A percentile compares a stretch with the other conserved stretches of the same genome.
Evolutionary conservation across 2,797 vertebrate species (phyloP).

Genomic region (Darevskia mixta): DNA sequence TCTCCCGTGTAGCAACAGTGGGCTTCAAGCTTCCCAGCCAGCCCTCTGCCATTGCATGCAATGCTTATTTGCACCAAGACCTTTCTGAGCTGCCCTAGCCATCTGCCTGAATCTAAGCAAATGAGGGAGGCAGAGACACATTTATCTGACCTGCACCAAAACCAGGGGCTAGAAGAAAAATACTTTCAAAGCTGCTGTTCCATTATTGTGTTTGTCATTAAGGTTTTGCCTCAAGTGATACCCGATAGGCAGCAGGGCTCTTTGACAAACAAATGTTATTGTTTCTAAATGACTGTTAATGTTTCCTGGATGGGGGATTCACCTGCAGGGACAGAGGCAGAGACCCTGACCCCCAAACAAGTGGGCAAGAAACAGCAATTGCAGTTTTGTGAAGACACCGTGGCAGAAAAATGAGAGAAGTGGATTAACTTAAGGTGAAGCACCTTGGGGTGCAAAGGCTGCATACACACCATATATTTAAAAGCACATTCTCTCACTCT

Average conservation of each 20-base stretch:
- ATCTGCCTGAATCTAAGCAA: too few relatives aligned
- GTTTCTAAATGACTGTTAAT: neutral
- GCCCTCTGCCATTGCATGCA: too few relatives aligned
- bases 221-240: neutral
- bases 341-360: neutral
- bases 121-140: too few relatives aligned
- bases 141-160: too few relatives aligned
- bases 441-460: neutral
- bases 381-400: neutral
- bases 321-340: neutral
- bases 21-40: too few relatives aligned
- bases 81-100: too few relatives aligned
- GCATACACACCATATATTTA: too few relatives aligned
- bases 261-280: neutral
- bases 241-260: neutral
- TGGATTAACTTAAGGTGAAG: neutral
- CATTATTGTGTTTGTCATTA: neutral
- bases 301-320: constrained; percentile 1
- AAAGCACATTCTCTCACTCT: too few relatives aligned
- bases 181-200: neutral
- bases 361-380: neutral
- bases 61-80: too few relatives aligned
- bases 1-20: too few relatives aligned
- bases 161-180: too few relatives aligned
- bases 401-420: neutral